A percentile compares a stretch with the other conserved stretches of the same genome.
phyloP scores from a whole-genome alignment of 2,113 vertebrate genomes.

The Thalassoma bifasciatum region DNA sequence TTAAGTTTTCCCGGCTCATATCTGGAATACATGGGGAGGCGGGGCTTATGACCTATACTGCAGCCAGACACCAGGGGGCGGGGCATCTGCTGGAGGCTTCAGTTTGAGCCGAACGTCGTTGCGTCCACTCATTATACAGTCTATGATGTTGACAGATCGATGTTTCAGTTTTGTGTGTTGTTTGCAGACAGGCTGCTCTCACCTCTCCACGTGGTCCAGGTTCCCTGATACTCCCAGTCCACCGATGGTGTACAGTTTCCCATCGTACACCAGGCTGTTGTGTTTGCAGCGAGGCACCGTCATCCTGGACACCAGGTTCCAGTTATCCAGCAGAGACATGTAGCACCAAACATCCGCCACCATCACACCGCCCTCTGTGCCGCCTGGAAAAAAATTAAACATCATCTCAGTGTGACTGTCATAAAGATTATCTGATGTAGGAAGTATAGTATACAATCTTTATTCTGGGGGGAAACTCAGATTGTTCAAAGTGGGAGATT shows the following conservation, averaged over 20 bases:
- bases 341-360: conserved; percentile 98
- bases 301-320: conserved; percentile 99
- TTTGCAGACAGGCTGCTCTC: conserved; percentile 65
- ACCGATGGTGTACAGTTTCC: conserved; percentile 96
- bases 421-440: too few species aligned
- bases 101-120: too few species aligned
- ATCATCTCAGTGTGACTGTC: not conserved
- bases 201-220: conserved; percentile 98
- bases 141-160: too few species aligned
- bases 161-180: not conserved
- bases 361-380: conserved; percentile 94
- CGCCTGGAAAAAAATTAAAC: conserved; percentile 80
- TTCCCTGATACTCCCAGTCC: conserved; percentile 95
- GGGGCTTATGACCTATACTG: too few species aligned
- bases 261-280: conserved; percentile 96
- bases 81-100: too few species aligned
- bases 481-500: too few species aligned
- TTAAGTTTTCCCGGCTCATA: too few species aligned
- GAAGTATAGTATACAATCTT: too few species aligned
- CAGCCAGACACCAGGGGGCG: too few species aligned
- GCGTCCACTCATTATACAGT: too few species aligned
- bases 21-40: too few species aligned
- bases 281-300: conserved; percentile 95
- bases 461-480: too few species aligned
- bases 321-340: conserved; percentile 98